phyloP scores from a whole-genome alignment of 2,797 vertebrate genomes.

The Syngnathus acus region DNA sequence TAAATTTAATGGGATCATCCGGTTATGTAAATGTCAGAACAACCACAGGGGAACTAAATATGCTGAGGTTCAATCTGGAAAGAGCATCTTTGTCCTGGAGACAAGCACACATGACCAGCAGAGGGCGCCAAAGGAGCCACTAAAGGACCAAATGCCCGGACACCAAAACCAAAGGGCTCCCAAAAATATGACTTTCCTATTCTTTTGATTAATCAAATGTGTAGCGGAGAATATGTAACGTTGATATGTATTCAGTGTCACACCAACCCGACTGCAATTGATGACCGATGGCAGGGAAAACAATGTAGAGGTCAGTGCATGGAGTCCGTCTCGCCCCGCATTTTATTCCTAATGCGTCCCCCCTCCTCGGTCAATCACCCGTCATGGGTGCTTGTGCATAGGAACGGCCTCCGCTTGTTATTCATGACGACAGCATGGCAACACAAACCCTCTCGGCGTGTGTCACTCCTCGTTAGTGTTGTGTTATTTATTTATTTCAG shows the following conservation, averaged over 20 bases:
- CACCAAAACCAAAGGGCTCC: neutral
- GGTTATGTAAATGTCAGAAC: slow-evolving; percentile 1
- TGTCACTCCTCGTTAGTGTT: slow-evolving; percentile 53
- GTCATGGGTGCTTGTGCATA: slow-evolving; percentile 31
- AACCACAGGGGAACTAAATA: slow-evolving; percentile 22
- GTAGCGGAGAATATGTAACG: slow-evolving; percentile 12
- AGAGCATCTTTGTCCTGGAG: slow-evolving; percentile 35
- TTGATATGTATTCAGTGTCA: slow-evolving; percentile 2
- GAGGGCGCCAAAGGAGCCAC: slow-evolving; percentile 48
- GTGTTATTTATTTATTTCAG: slow-evolving; percentile 27
- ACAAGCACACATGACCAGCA: slow-evolving; percentile 48
- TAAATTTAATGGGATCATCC: slow-evolving; percentile 9
- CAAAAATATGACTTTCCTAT: slow-evolving; percentile 1
- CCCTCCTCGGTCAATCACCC: slow-evolving; percentile 40
- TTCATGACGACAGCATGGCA: slow-evolving; percentile 48
- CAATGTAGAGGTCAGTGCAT: slow-evolving; percentile 30
- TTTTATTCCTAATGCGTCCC: slow-evolving; percentile 32
- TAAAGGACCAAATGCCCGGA: slow-evolving; percentile 27
- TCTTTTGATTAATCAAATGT: neutral
- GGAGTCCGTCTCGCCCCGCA: slow-evolving; percentile 15
- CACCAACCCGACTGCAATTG: slow-evolving; percentile 29
- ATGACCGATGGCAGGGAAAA: slow-evolving; percentile 48
- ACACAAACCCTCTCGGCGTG: slow-evolving; percentile 49
- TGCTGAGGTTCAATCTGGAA: slow-evolving; percentile 11
- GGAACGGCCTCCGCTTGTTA: slow-evolving; percentile 45